Base-by-base conservation (phyloP, 2,797 vertebrate species). In the Carapus acus region DNA sequence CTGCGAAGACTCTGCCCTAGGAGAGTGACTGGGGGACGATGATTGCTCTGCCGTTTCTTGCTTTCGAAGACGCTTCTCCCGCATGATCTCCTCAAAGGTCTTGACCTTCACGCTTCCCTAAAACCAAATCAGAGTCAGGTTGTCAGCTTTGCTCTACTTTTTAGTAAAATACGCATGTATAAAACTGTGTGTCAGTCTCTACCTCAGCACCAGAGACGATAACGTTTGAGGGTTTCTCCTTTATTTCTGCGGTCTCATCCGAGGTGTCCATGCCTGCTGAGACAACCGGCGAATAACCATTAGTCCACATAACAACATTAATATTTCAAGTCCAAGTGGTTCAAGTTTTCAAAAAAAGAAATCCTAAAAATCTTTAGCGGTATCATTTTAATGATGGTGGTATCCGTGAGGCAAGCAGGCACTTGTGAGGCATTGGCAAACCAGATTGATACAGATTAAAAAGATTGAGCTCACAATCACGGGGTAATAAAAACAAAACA, bases 41-140 rank as follows among this genome's bases (percentile, higher is more conserved):
- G 78, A 78, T 11, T 69, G 74, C 4, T 80, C 80, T 22, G 71
- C 88, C 78, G 67, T 36, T 8, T 80, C 85, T 3, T 86, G 87
- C 24, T 86, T 91, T 31, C 89, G 87, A 2, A 88, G 82, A 2
- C 75, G 85, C 43, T 96, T 96, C 73, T 96, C 93, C 47, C 66
- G 85, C 85, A 88, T 85, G 52, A 91, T 89, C 67, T 93, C 93
- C 33, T 95, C 91, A 52, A 91, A 90, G 34, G 84, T 93, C 82
- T 93, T 95, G 34, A 91, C 90, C 54, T 90, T 89, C 42, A 91
- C 71, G 12, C 2, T 7, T 3, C 43, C 21, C 83, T 87, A 20
- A 2, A 70, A 45, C 49, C 29, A 64, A 11, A 67, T 1, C 2
- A 14, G 34, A 6, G 42, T 22, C 1, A 47, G 15, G 14, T 12